These are phyloP conservation scores for Megaceryle maxima DNA, from an alignment of 2,113 vertebrate genomes.

Conservation along the genomic window DNA sequence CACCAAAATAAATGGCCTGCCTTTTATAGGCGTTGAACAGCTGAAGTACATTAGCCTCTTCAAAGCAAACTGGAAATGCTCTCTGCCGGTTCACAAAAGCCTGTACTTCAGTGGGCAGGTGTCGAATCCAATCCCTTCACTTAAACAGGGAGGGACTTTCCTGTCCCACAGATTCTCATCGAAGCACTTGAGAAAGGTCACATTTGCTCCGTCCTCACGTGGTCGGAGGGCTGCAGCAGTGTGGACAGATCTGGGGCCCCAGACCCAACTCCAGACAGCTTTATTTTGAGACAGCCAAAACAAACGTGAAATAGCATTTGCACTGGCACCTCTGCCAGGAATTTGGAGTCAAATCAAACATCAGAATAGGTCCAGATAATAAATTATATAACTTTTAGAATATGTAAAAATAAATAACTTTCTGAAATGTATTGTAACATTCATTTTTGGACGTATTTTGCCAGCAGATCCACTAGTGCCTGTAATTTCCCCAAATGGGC, in stretches of 20 bases:
- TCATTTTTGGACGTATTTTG: background rate
- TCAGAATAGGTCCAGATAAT: background rate
- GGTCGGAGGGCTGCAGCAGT: background rate
- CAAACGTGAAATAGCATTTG: background rate
- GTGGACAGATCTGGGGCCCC: background rate
- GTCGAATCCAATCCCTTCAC: constrained; percentile 28
- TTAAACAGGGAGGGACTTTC: background rate
- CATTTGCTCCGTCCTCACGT: background rate
- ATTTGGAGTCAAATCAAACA: background rate
- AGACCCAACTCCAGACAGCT: background rate
- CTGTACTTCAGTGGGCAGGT: background rate
- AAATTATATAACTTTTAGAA: background rate
- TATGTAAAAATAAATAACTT: background rate
- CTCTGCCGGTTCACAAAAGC: background rate
- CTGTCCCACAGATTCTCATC: background rate
- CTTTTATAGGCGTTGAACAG: background rate
- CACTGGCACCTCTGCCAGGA: background rate
- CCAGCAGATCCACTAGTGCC: background rate
- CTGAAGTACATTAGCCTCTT: constrained; percentile 4
- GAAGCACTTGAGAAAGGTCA: constrained; percentile 43
- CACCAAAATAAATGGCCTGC: background rate
- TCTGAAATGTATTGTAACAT: background rate
- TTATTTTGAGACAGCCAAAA: background rate
- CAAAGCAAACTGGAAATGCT: background rate
- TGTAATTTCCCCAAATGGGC: background rate